These are phyloP conservation scores for Indri indri DNA, from an alignment of 2,113 vertebrate genomes.

Conservation along the genomic window DNA sequence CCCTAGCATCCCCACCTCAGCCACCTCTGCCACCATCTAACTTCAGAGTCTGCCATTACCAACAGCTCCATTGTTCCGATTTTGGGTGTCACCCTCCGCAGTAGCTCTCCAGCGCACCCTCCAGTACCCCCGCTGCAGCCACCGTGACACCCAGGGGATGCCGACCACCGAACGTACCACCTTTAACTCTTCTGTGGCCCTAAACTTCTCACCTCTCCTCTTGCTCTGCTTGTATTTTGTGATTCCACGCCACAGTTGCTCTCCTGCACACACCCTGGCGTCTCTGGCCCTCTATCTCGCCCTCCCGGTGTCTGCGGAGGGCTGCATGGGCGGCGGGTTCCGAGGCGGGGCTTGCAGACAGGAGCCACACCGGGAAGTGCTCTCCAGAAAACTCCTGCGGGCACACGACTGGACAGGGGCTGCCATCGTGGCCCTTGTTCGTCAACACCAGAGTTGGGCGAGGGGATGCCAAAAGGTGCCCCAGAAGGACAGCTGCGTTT, in stretches of 20 bases:
- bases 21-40: neutral
- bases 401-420: neutral
- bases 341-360: neutral
- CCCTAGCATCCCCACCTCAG: neutral
- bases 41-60: neutral
- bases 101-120: neutral
- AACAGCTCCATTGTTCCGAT: neutral
- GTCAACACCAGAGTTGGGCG: neutral
- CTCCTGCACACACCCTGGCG: neutral
- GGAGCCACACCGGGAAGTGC: neutral
- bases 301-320: neutral
- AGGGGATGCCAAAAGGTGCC: neutral
- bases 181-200: neutral
- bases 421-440: neutral
- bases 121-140: rapidly evolving
- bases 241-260: neutral
- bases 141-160: neutral
- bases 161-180: neutral
- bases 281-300: neutral
- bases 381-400: neutral
- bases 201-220: neutral
- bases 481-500: neutral
- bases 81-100: neutral
- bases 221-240: neutral
- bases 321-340: neutral